Evolutionary conservation across 2,888 invertebrate genomes (phyloP), one percentile per base, ranked within the genome.

Genomic region (Euspilapteryx auroguttella): DNA sequence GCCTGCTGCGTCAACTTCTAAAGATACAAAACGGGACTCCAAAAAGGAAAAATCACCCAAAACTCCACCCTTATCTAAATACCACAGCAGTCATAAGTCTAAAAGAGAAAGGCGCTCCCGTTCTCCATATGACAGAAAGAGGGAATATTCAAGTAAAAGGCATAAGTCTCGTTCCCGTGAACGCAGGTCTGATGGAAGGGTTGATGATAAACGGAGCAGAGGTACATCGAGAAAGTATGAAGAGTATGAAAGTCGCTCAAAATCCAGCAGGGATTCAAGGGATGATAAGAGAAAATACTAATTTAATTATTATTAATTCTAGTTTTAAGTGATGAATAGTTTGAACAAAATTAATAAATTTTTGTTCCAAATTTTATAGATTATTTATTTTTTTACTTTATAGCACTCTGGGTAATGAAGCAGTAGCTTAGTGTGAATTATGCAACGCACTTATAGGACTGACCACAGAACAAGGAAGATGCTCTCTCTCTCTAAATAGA

Each of bases 31-130:
- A 37, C 40, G 73, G 6, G 76, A 77, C 32, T 42, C 46, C 1
- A 77, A 69, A 33, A 73, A 64, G 27, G 73, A 73, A 1, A 71
- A 75, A 25, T 75, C 76, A 10, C 77, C 77, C 0, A 76, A 77
- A 45, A 77, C 77, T 3, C 77, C 77, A 13, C 77, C 77, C 0
- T 32, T 77, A n/a, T 61, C 66, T 1, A 76, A 77, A 30, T 73
- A 77, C 32, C 71, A 76, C 26, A 59, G 58, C 25, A 56, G 54
- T 25, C 69, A 76, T 44, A 77, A 77, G 34, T 49, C 49, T 1
- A 77, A 77, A 34, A 59, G 75, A 26, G 75, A 76, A 2, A 45
- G 71, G 3, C 44, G 77, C 14, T 75, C 76, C 1, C 51, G 77
- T 1, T 76, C 76, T 2, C 76, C 77, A 0, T 75, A 77, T 44